Base-by-base conservation (phyloP, 2,797 vertebrate species). In the Chanos chanos region DNA sequence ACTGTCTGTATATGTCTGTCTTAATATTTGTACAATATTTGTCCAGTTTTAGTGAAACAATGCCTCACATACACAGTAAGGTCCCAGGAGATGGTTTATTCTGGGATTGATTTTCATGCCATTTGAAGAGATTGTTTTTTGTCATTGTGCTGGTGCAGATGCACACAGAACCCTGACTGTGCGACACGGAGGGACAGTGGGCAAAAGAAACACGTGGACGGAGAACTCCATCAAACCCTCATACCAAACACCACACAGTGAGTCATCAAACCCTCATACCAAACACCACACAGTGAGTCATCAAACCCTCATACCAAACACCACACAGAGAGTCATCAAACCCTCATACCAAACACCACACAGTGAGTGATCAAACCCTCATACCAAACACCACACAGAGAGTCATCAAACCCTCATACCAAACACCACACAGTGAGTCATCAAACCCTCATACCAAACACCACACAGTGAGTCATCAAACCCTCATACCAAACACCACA, bases 111-210 rank as follows among this genome's bases (percentile, higher is more conserved):
- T n/a, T 9, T 24, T 16, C 4, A 28, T 45, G 25, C 33, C 13
- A 24, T 2, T 55, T 36, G 63, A 7, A 24, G 25, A 45, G 15
- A 13, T 30, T 2, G 0, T 22, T 21, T 40, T 3, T 2, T 18
- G 8, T 58, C n/a, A 16, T 25, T 58, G 12, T 28, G 9, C 18
- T 43, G 30, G 54, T 37, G 4, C 30, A 77, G 75, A 74, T 63
- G 64, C 64, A 65, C 75, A 77, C 39, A 59, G 67, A 49, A 74
- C 61, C 16, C 57, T 77, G 27, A 68, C 61, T 50, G 56, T 64
- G 31, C 56, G 64, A 30, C 59, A 77, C 41, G 39, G 75, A 64
- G 25, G 56, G 15, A 39, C 7, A 2, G 24, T 51, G 40, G 72
- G 64, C 31, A 77, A 74, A 49, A 49, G 66, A 59, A 66, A 61